Base-by-base conservation (phyloP, 2,113 vertebrate genomes). In the Nannobrachium achirus region DNA sequence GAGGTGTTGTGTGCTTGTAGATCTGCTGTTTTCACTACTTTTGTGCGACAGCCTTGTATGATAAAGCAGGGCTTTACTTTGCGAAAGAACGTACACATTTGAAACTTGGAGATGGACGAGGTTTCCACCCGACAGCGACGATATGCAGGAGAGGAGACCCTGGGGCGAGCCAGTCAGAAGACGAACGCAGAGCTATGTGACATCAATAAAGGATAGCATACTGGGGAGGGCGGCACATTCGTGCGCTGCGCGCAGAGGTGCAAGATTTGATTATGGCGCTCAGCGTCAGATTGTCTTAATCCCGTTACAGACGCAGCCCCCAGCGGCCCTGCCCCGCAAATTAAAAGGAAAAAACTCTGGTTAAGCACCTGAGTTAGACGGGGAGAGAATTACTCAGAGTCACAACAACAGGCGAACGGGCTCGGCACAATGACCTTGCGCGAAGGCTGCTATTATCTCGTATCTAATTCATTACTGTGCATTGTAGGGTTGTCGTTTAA, bases 231-330 rank as follows among this genome's bases (percentile, higher is more conserved):
- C 42, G 63, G 55, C 50, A 40, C 61, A 20, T 71, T 59, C 66
- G 66, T 58, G 62, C 41, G 15, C 1, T 49, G 59, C 66, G 50
- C 78, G 57, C 67, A 25, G 71, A 81, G 69, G 75, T 76, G 66
- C 25, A 19, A 64, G 69, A 78, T 89, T 82, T 80, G 78, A 84
- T 88, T 83, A 84, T 40, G 39, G 63, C 66, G 64, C 75, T 80
- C 66, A 76, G 73, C 51, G 40, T 70, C 58, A 82, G 82, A 86
- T 77, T 82, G 69, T 78, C 69, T 75, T 78, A 89, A 87, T 90
- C 80, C 68, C 68, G 77, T 88, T 83, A 80, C 55, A 80, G 76
- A 83, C 4, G 13, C 69, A 62, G 65, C 76, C 75, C 50, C 42
- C 8, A 18, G 78, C 75, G 25, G 25, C 46, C 50, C 63, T 58